Evolutionary conservation across 2,113 vertebrate genomes (phyloP).

Genomic region (Chitala chitala): DNA sequence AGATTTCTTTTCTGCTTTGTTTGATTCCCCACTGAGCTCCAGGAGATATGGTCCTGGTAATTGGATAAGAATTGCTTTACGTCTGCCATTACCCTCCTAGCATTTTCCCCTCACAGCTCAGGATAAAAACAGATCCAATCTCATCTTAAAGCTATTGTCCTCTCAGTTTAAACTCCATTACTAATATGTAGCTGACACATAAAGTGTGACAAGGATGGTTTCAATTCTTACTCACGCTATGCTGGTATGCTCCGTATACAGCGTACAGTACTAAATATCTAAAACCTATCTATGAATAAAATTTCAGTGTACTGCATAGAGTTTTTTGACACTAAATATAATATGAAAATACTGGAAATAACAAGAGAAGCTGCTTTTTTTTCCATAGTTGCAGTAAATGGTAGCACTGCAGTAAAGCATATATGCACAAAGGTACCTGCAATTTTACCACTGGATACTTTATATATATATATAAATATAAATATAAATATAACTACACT

Average conservation of each 20-base stretch:
- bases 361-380: not conserved
- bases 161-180: not conserved
- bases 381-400: no score
- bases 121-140: conserved; percentile 41
- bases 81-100: conserved; percentile 49
- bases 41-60: conserved; percentile 56
- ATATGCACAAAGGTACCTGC: no score
- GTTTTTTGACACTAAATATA: not conserved
- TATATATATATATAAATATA: not conserved
- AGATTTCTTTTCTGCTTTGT: conserved; percentile 34
- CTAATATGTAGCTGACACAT: not conserved
- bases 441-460: not conserved
- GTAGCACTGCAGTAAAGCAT: no score
- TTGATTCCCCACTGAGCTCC: conserved; percentile 51
- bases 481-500: not conserved
- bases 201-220: not conserved
- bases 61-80: conserved; percentile 61
- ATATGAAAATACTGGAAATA: not conserved
- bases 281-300: not conserved
- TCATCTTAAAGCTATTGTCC: conserved; percentile 32
- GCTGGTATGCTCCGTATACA: not conserved
- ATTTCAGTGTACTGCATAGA: not conserved
- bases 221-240: not conserved
- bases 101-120: conserved; percentile 15
- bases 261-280: conserved; percentile 6